Conservation (phyloP, 2,888 invertebrate genomes). For the Drosophila percnosoma region DNA sequence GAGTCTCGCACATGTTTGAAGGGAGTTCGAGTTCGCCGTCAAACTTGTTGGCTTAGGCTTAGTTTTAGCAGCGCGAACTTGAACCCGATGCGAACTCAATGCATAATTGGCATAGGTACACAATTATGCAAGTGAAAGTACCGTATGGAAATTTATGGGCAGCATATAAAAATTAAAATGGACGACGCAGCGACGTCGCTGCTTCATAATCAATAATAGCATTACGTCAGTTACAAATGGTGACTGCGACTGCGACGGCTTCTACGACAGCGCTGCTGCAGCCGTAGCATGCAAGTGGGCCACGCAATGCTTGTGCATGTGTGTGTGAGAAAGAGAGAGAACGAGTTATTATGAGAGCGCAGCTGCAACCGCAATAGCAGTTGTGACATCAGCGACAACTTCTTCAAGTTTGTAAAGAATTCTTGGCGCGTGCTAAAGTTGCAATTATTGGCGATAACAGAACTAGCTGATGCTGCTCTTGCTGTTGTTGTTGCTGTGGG, state of each 20-base stretch:
- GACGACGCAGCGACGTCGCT: conserved; percentile 17
- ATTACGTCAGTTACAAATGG: conserved; percentile 49
- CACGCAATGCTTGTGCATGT: conserved; percentile 33
- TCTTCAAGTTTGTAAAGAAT: conserved; percentile 27
- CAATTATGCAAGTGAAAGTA: conserved; percentile 49
- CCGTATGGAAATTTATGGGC: conserved; percentile 26
- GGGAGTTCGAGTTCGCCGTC: conserved; percentile 17
- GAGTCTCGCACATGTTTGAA: conserved; percentile 16
- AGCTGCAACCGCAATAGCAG: conserved; percentile 38
- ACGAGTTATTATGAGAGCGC: conserved; percentile 26
- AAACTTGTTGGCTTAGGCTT: conserved; percentile 17
- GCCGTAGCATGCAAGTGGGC: conserved; percentile 52
- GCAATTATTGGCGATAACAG: conserved; percentile 18
- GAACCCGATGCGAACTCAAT: conserved; percentile 32
- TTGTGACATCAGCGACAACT: conserved; percentile 18
- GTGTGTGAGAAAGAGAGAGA: conserved; percentile 3
- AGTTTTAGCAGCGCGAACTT: conserved; percentile 40
- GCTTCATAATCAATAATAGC: conserved; percentile 43
- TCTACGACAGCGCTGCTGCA: conserved; percentile 33
- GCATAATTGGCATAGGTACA: conserved; percentile 18
- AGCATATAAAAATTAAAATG: conserved; percentile 35
- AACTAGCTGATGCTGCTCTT: neutral
- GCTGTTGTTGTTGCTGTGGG: neutral
- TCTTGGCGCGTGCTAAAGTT: conserved; percentile 54
- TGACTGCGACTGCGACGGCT: conserved; percentile 28